Evolutionary conservation across 2,888 invertebrate genomes (phyloP).

Genomic region (Lycocerus yunnanus): DNA sequence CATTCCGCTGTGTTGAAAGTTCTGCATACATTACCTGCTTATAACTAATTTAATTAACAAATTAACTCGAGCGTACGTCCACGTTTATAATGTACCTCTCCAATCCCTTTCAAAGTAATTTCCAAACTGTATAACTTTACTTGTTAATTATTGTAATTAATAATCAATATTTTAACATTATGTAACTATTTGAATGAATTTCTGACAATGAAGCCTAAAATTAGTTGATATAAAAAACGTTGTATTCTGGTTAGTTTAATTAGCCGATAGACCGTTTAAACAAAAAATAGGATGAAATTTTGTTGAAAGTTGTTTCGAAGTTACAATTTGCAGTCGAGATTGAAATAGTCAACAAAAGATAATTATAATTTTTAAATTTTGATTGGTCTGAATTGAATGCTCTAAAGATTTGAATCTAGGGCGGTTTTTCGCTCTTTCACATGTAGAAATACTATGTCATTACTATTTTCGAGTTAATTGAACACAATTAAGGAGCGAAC

Average conservation of each 20-base stretch:
- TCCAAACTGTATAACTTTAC: neutral
- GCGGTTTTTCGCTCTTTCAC: too few relatives aligned
- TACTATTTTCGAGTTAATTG: too few relatives aligned
- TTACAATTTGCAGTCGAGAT: too few relatives aligned
- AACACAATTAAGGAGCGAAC: too few relatives aligned
- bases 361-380: too few relatives aligned
- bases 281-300: too few relatives aligned
- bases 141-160: neutral
- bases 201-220: neutral
- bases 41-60: neutral
- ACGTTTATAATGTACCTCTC: neutral
- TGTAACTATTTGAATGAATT: neutral
- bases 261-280: too few relatives aligned
- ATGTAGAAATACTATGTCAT: too few relatives aligned
- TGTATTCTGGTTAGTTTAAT: neutral
- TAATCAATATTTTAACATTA: neutral
- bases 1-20: neutral
- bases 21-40: neutral
- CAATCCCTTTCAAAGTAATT: neutral
- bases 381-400: too few relatives aligned
- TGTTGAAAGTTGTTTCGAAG: too few relatives aligned
- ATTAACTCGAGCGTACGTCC: neutral
- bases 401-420: too few relatives aligned
- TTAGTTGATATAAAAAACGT: neutral
- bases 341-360: too few relatives aligned